phyloP scores from a whole-genome alignment of 1,140 invertebrate genomes.

The Drosophila lowei region DNA sequence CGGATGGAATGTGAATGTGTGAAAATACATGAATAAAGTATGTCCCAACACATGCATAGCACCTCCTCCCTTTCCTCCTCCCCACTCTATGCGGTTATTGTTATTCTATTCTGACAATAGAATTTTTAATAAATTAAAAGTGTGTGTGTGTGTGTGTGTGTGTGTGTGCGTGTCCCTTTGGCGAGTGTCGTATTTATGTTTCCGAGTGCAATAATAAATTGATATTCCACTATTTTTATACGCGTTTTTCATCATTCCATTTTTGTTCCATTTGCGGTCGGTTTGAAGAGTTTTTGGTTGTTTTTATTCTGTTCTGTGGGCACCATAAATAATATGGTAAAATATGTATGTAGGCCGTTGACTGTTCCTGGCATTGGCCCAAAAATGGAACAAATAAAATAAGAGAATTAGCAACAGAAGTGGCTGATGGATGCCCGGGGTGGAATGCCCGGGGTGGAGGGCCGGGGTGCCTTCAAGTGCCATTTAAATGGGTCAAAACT shows the following conservation, averaged over 20 bases:
- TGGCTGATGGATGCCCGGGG: constrained; percentile 19
- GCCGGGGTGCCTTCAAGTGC: constrained; percentile 7
- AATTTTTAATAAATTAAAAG: constrained; percentile 79
- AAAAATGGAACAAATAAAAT: constrained; percentile 32
- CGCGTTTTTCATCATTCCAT: constrained; percentile 17
- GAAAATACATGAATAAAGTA: constrained; percentile 57
- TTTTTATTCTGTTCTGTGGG: background rate
- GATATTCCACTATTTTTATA: constrained; percentile 55
- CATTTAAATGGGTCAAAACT: constrained; percentile 32
- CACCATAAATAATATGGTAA: constrained; percentile 71
- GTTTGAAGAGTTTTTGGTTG: constrained; percentile 37
- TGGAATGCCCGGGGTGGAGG: constrained; percentile 13
- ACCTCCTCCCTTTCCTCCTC: background rate
- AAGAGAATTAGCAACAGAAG: constrained; percentile 55
- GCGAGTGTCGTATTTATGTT: constrained; percentile 27
- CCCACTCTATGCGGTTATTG: constrained; percentile 48
- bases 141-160: constrained; percentile 37
- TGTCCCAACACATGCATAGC: background rate
- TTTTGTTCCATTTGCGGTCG: constrained; percentile 27
- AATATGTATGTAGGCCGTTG: constrained; percentile 45
- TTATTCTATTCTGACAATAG: constrained; percentile 72
- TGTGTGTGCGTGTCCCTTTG: constrained; percentile 35
- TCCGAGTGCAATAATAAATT: constrained; percentile 62
- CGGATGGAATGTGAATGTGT: constrained; percentile 45
- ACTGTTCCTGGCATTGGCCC: constrained; percentile 42